These are phyloP conservation scores for Eriosoma lanigerum DNA, from an alignment of 1,140 invertebrate species.

Conservation along the genomic window DNA sequence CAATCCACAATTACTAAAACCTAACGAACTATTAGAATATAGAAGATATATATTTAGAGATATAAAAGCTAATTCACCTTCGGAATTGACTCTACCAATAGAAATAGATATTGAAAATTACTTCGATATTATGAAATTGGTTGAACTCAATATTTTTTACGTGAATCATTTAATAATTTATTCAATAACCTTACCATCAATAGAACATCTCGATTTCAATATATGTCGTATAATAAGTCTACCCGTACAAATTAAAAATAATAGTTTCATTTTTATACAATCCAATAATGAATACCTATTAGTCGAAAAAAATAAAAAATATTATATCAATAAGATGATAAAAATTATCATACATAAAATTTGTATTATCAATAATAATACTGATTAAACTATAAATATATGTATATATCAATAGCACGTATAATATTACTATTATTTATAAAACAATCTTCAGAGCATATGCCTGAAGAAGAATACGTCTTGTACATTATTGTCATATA, in stretches of 20 bases:
- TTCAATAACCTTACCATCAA: neutral
- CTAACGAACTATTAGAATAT: neutral
- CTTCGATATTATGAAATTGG: neutral
- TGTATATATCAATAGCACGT: too few species aligned
- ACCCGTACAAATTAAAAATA: neutral
- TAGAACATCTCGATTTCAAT: neutral
- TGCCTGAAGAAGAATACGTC: too few species aligned
- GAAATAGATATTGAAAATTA: neutral
- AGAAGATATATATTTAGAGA: too few species aligned
- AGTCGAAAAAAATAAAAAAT: neutral
- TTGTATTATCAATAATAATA: too few species aligned
- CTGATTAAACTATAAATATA: too few species aligned
- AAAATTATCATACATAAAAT: too few species aligned
- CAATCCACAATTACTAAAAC: neutral
- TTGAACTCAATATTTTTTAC: neutral
- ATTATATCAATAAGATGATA: too few species aligned
- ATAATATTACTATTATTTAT: too few species aligned
- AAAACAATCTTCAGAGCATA: too few species aligned
- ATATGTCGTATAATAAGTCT: neutral
- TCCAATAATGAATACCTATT: neutral
- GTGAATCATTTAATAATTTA: neutral
- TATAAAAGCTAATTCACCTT: neutral
- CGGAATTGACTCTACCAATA: neutral
- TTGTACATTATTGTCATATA: too few species aligned
- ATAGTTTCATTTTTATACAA: constrained; percentile 2